These are phyloP conservation scores for Andricus grossulariae DNA, from an alignment of 1,140 invertebrate species.

Conservation along the genomic window DNA sequence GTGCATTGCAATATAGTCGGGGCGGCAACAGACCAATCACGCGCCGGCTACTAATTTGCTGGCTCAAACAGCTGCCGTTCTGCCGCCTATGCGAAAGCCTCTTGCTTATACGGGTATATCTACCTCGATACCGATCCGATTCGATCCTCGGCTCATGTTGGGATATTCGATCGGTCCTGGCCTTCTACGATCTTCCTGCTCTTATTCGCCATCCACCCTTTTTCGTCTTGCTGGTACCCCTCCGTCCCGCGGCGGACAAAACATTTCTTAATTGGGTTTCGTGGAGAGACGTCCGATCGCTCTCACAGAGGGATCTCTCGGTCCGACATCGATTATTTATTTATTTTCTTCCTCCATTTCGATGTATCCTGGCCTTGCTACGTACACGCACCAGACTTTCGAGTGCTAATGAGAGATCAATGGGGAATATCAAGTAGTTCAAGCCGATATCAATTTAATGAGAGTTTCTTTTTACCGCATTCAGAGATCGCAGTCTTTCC, in stretches of 20 bases:
- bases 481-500: too few relatives aligned
- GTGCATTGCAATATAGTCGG: conserved; percentile 70
- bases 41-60: conserved; percentile 76
- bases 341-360: conserved; percentile 42
- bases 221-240: conserved; percentile 39
- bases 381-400: conserved; percentile 48
- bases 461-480: too few relatives aligned
- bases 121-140: conserved; percentile 66
- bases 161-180: conserved; percentile 66
- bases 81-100: conserved; percentile 69
- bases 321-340: conserved; percentile 60
- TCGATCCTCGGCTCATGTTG: conserved; percentile 68
- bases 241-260: conserved; percentile 68
- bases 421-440: conserved; percentile 38
- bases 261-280: conserved; percentile 77
- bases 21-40: conserved; percentile 76
- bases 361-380: conserved; percentile 38
- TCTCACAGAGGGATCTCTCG: conserved; percentile 41
- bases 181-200: conserved; percentile 60
- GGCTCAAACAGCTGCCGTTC: conserved; percentile 75
- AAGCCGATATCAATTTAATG: too few relatives aligned
- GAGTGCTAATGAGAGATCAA: conserved; percentile 64
- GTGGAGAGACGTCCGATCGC: conserved; percentile 54
- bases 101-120: conserved; percentile 64
- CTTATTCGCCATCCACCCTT: conserved; percentile 60